These are phyloP conservation scores for Leptobrachium ailaonicum DNA, from an alignment of 2,113 vertebrate genomes.

Conservation along the genomic window DNA sequence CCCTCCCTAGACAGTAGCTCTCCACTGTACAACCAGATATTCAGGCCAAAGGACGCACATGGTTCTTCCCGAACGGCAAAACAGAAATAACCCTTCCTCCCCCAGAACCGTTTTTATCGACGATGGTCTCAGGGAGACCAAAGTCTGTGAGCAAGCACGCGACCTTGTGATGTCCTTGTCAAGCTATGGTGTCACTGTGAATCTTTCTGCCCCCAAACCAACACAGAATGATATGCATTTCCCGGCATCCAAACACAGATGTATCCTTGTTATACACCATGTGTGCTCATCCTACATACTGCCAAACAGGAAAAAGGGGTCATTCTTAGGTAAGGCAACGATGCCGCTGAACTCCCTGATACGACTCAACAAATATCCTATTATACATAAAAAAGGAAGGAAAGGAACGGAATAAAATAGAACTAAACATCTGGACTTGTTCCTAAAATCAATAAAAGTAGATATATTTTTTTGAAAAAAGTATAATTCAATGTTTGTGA, in stretches of 20 bases:
- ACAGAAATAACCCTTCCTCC: not conserved
- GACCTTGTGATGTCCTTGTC: conserved; percentile 47
- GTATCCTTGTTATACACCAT: not conserved
- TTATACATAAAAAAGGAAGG: no score
- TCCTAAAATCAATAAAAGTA: no score
- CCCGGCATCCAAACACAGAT: not conserved
- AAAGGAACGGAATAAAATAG: no score
- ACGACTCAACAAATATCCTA: no score
- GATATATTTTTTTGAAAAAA: no score
- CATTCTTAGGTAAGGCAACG: no score
- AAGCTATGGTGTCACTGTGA: conserved; percentile 22
- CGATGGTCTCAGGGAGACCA: conserved; percentile 1
- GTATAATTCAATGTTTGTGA: no score
- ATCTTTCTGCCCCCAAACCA: conserved; percentile 27
- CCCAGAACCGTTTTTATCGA: not conserved
- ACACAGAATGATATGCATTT: conserved; percentile 2
- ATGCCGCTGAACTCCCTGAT: no score
- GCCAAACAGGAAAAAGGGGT: not conserved
- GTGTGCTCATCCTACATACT: not conserved
- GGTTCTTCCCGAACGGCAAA: not conserved
- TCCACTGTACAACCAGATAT: not conserved
- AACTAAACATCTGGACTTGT: no score
- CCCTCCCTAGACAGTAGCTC: not conserved
- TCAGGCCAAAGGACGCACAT: not conserved
- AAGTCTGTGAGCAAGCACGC: not conserved